Evolutionary conservation across 2,888 invertebrate genomes (phyloP), one percentile per base, ranked within the genome.

Genomic region (Chrysolina haemoptera): DNA sequence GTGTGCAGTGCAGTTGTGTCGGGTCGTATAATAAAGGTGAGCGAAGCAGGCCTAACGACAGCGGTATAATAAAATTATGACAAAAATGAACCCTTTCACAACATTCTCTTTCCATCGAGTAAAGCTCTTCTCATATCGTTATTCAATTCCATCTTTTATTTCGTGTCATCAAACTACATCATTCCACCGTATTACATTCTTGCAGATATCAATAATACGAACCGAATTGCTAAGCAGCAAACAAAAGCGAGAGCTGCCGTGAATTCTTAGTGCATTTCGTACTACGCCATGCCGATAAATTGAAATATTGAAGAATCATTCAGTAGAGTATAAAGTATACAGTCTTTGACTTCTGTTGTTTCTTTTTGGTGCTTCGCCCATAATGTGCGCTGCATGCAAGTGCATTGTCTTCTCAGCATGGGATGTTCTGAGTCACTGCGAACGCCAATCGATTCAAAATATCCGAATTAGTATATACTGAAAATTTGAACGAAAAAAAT

Each of bases 231-330:
- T 20, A 53, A 53, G 14, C 53, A 20, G 11, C 20, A 3, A 53
- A 53, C 20, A 20, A 53, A 53, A 53, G 53, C 20, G 53, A 53
- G 53, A 53, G 53, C 53, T 20, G 53, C 20, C 2, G 11, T 20
- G 53, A 53, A 53, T 53, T 53, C 53, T 53, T 53, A 53, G n/a
- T 22, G 53, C 53, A 53, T 53, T 53, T 53, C 53, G 20, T 53
- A 53, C 53, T 20, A 53, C 53, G 10, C 20, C 53, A 53, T 53
- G 53, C 53, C 20, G 53, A 20, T 53, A 20, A 20, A 53, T 53
- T 53, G 8, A 27, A 59, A 59, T 59, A 59, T 59, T 14, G 59
- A 6, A 59, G 59, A n/a, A 59, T 59, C 27, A 27, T 22, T 27
- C 22, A 22, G 59, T 59, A 27, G 14, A 59, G 59, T 27, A 59